Evolutionary conservation across 1,140 invertebrate genomes (phyloP), one percentile per base, ranked within the genome.

Genomic region (Drosophila triauraria): DNA sequence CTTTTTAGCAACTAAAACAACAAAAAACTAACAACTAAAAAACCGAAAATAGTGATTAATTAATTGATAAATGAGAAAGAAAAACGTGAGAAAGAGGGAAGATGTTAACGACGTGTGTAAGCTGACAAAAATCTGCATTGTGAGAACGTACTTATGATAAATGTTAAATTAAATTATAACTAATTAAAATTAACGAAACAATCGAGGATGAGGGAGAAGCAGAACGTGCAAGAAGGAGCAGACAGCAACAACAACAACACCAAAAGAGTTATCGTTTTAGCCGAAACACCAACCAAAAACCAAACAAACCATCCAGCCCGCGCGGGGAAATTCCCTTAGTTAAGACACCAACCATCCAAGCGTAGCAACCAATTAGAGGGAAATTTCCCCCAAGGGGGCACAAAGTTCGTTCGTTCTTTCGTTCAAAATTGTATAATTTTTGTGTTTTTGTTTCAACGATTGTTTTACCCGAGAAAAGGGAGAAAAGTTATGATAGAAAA

Each of bases 111-210:
- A 82, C 70, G 62, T 58, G 44, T 17, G 27, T 35, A 78, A 86
- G 54, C 75, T 62, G 75, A 70, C 50, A 38, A 38, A 13, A 71
- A 53, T 86, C 71, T 88, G 76, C 82, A 83, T 83, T 83, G 81
- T 80, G 74, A 85, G 68, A 87, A 87, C 85, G 80, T 87, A 87
- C 84, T 87, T 87, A 87, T 87, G 84, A 87, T 84, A 84, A 87
- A 83, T 86, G 80, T 85, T 86, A 86, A 80, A 63, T 64, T 80
- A 71, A 76, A 76, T 44, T 68, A 51, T 80, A 60, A 79, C 47
- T 47, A 68, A 71, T 44, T 63, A 58, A 57, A 64, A 74, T 43
- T 40, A 80, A 61, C 38, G 10, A 42, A 71, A 56, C 42, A 68
- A 68, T 40, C 6, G 71, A 30, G 10, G 32, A 35, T 20, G 60